phyloP scores from a whole-genome alignment of 1,140 invertebrate genomes.

The Aphidius gifuensis region DNA sequence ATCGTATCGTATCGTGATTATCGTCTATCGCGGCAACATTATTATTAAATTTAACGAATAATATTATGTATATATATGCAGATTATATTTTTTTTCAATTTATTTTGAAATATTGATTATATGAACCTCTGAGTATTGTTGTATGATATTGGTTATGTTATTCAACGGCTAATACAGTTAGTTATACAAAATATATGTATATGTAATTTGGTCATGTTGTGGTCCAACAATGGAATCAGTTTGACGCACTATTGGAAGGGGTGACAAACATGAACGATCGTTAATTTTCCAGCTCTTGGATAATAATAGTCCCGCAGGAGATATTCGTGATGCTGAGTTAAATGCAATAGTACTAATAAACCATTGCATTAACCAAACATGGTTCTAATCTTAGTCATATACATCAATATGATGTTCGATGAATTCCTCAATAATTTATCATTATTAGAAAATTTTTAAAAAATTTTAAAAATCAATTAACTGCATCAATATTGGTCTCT shows the following conservation, averaged over 20 bases:
- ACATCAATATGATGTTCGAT: neutral
- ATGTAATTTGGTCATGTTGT: slow-evolving; percentile 24
- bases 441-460: no score
- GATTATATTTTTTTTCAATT: no score
- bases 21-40: no score
- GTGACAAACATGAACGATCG: slow-evolving; percentile 25
- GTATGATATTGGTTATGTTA: neutral
- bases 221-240: slow-evolving; percentile 42
- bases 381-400: neutral
- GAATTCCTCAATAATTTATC: no score
- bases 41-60: no score
- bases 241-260: slow-evolving; percentile 39
- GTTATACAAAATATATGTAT: slow-evolving; percentile 7
- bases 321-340: slow-evolving; percentile 18
- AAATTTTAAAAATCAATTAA: no score
- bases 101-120: no score
- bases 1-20: no score
- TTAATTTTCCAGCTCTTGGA: slow-evolving; percentile 43
- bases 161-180: neutral
- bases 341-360: slow-evolving; percentile 20
- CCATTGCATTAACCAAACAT: slow-evolving; percentile 13
- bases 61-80: no score
- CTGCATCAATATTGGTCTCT: no score
- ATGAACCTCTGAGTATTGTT: neutral
- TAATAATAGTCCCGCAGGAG: slow-evolving; percentile 32